Evolutionary conservation across 2,888 invertebrate species (phyloP), one percentile per base, ranked within the genome.

Genomic region (Dicranocentrus wangi): DNA sequence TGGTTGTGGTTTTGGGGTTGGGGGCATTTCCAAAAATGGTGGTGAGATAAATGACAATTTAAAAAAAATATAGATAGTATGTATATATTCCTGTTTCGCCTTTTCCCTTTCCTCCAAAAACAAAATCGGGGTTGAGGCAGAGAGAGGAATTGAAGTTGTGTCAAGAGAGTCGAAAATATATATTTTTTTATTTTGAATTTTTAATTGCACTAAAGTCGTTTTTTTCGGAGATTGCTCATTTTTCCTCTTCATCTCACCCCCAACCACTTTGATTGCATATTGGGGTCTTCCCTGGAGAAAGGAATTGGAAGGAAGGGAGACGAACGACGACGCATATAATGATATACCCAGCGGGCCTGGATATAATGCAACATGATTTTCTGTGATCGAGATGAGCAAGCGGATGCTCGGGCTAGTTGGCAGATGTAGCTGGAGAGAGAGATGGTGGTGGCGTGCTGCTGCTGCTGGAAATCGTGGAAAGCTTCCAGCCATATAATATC

Each of bases 151-250:
- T n/a, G n/a, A n/a, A n/a, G n/a, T n/a, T n/a, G n/a, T n/a, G n/a
- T n/a, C n/a, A n/a, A n/a, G n/a, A n/a, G n/a, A n/a, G n/a, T n/a
- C n/a, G n/a, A n/a, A n/a, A n/a, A n/a, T n/a, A n/a, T n/a, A n/a
- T n/a, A n/a, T n/a, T n/a, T n/a, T n/a, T n/a, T 39, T 83, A 85
- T 86, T 85, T 82, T 86, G 84, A 86, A 86, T 86, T 86, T 86
- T 86, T 86, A 86, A 86, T 86, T 86, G 85, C 85, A 82, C 76
- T 60, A 83, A 84, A 84, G 68, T 84, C 84, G n/a, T n/a, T n/a
- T n/a, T n/a, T n/a, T n/a, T n/a, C n/a, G n/a, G 81, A 78, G 80
- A 81, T 84, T 78, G 83, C 82, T 83, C 84, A 81, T 85, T 82
- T 81, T 82, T 81, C 70, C 82, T 70, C 72, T 43, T 55, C 60